Evolutionary conservation across 2,113 vertebrate species (phyloP).

Genomic region (Calypte anna): DNA sequence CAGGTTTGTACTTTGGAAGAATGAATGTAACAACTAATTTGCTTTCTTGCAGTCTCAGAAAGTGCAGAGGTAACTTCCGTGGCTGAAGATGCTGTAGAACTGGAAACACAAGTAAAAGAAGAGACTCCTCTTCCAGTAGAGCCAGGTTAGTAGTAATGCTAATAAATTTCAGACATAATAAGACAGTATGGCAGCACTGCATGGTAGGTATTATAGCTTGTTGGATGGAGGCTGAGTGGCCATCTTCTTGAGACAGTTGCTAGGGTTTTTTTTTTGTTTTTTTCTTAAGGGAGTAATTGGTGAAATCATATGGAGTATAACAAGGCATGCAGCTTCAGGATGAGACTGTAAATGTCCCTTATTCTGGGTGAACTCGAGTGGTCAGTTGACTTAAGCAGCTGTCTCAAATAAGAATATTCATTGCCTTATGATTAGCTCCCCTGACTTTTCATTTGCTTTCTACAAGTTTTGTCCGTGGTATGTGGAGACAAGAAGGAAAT

Average conservation of each 20-base stretch:
- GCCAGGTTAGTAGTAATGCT: conserved; percentile 66
- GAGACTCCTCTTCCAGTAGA: conserved; percentile 68
- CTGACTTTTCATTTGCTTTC: not conserved
- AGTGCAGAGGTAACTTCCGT: conserved; percentile 79
- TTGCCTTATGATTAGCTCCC: not conserved
- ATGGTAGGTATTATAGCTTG: not conserved
- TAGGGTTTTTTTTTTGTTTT: not conserved
- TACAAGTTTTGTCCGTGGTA: not conserved
- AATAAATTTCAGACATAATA: not conserved
- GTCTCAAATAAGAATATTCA: not conserved
- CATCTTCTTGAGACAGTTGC: not conserved
- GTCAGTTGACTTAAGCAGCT: not conserved
- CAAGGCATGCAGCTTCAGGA: not conserved
- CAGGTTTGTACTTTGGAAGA: not conserved
- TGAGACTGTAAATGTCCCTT: not conserved
- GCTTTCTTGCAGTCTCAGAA: conserved; percentile 60
- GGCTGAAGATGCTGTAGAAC: conserved; percentile 78
- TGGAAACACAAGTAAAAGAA: conserved; percentile 74
- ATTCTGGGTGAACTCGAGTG: not conserved
- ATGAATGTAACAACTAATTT: not conserved
- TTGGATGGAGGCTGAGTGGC: not conserved
- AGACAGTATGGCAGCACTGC: not conserved
- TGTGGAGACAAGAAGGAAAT: not conserved
- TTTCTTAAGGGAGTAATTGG: not conserved
- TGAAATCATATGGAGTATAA: not conserved